Conservation (phyloP, 92 coral and sea anemone species). For the Porites divaricata region DNA sequence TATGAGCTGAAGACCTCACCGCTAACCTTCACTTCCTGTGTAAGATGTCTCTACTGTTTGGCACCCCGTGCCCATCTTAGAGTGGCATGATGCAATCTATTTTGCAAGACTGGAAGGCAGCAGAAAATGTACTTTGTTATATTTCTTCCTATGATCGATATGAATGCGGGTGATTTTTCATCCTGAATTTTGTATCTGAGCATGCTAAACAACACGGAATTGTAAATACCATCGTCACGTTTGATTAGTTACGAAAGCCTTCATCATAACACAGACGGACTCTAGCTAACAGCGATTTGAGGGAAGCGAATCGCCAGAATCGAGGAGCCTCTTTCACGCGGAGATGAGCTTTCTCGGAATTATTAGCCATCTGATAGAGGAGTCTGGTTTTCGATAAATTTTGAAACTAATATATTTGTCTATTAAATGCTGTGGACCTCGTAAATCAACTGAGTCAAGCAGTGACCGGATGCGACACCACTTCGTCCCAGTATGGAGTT, state of each 20-base stretch:
- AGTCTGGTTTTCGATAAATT: no score
- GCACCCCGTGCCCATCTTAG: constrained; percentile 46
- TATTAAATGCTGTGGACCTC: no score
- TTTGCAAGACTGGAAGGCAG: not conserved
- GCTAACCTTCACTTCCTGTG: constrained; percentile 52
- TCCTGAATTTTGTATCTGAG: constrained; percentile 34
- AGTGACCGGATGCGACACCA: constrained; percentile 52
- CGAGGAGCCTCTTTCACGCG: constrained; percentile 29
- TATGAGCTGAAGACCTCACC: constrained; percentile 38
- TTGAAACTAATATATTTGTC: no score
- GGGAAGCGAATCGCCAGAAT: constrained; percentile 18
- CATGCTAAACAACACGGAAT: constrained; percentile 27
- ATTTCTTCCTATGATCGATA: constrained; percentile 43
- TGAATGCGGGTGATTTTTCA: constrained; percentile 51
- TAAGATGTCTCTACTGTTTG: constrained; percentile 57
- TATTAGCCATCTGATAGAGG: constrained; percentile 37
- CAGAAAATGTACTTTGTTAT: no score
- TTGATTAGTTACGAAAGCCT: not conserved
- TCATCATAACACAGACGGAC: constrained; percentile 27
- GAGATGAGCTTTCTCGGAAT: constrained; percentile 23
- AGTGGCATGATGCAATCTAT: constrained; percentile 60
- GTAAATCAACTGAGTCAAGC: constrained; percentile 23
- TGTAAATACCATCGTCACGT: not conserved
- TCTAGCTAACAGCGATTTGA: constrained; percentile 30
- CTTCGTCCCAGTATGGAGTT: constrained; percentile 43